Base-by-base conservation (phyloP, 1,140 invertebrate genomes). In the Druon quercuslanigerum region DNA sequence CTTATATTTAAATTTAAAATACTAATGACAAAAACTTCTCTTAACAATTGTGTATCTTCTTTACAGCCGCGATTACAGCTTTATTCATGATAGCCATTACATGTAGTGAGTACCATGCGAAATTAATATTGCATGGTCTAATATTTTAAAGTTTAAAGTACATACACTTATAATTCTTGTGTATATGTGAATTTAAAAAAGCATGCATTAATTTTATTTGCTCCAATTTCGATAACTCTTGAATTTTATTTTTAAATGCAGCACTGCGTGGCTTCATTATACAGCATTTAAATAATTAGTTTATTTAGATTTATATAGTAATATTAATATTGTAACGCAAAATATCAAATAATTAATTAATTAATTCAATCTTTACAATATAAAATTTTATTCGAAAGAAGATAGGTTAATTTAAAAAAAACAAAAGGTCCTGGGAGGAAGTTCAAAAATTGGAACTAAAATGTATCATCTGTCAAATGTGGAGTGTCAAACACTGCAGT, bases 61-160 rank as follows among this genome's bases (percentile, higher is more conserved):
- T 91, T 89, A 52, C 90, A 92, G 92, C 25, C 25, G 25, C 84
- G 84, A 89, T 74, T 91, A 90, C 89, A 92, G 91, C 87, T 91
- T 91, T 86, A 90, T 92, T 87, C 91, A 92, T 85, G 92, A 92
- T 90, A 92, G 91, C 88, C 90, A 92, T 84, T 90, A 92, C 74
- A 90, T 91, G 87, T 91, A 91, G 90, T 91, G 90, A 91, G 90
- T 91, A 91, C 85, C 78, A 84, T 87, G 84, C 72, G 76, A 73
- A 76, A 76, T 74, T 80, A 56, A 51, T 79, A 77, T 78, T 78
- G 79, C 79, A 83, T 78, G 84, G 81, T 40, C 12, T n/a, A 40
- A 66, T 40, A n/a, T 46, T 66, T 40, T 66, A 16, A 6, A 66
- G 9, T 66, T 66, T 46, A 16, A n/a, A 46, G 46, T 66, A 16